Base-by-base conservation (phyloP, 2,797 vertebrate species). In the Choloepus didactylus region DNA sequence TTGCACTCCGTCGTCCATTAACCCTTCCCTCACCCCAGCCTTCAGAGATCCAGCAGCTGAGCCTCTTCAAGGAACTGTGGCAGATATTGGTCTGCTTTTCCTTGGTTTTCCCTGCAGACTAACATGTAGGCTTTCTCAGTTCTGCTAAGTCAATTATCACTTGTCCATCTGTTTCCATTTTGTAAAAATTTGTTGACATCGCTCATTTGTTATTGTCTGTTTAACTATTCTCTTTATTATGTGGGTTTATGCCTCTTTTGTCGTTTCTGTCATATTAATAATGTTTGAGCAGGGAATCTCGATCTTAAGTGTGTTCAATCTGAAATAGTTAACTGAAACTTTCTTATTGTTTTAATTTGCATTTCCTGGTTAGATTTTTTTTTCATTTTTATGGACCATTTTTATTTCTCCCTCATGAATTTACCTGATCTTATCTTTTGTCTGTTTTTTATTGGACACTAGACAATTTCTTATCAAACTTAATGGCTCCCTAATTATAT, bases 381-480 rank as follows among this genome's bases (percentile, higher is more conserved):
- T 94, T 93, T 89, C 66, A 89, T 94, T 54, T 86, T 79, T 87
- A 54, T 83, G 27, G 54, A 83, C 7, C 83, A 80, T 59, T 93
- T 96, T 94, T 95, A 95, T 44, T 86, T 79, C 72, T 82, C 59
- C 25, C 84, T 76, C n/a, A 35, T 38, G 59, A 95, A 88, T 16
- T 56, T 92, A 69, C 23, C 60, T 64, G n/a, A 41, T 82, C 75
- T 94, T 91, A 64, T 75, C 81, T 92, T 76, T 64, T 91, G 62
- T 31, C 73, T 85, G 56, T 86, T 95, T 93, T 97, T 95, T 94
- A 56, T 95, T 75, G 92, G 46, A n/a, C 90, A 83, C 51, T 91
- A 91, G 69, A 83, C 35, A 54, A 77, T 94, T 95, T 88, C 89
- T 91, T 94, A 94, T 60, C 70, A 46, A 73, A 69, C 56, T 46